These are phyloP conservation scores for Mylabris sibirica DNA, from an alignment of 2,888 invertebrate species.

Conservation along the genomic window DNA sequence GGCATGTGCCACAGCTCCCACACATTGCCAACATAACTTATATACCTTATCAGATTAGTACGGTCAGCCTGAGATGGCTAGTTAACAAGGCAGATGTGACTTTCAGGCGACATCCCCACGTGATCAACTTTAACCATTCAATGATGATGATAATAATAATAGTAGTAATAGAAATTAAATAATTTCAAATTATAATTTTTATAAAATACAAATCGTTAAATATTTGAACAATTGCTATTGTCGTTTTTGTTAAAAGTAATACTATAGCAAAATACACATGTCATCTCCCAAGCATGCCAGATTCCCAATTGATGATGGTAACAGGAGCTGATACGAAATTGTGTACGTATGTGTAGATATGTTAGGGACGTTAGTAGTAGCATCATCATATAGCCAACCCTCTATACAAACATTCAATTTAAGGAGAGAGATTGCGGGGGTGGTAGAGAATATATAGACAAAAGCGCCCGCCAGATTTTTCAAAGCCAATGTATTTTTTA, in stretches of 20 bases:
- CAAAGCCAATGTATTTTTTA: neutral
- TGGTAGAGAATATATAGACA: neutral
- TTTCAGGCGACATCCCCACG: neutral
- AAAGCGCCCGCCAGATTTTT: neutral
- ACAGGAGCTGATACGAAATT: conserved; percentile 3
- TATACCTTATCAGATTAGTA: conserved; percentile 49
- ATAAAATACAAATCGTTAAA: neutral
- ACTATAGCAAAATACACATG: conserved; percentile 8
- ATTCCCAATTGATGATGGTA: conserved; percentile 13
- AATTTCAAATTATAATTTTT: no score
- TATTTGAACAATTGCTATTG: conserved; percentile 3
- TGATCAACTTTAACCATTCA: neutral
- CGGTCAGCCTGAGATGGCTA: conserved; percentile 40
- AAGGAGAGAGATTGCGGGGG: neutral
- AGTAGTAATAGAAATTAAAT: neutral
- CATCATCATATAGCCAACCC: conserved; percentile 11
- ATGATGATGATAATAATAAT: neutral
- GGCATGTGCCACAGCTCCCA: conserved; percentile 46
- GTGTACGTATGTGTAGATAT: neutral
- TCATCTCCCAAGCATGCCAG: conserved; percentile 12
- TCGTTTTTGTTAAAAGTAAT: neutral
- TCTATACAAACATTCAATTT: conserved; percentile 14
- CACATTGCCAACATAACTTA: conserved; percentile 45
- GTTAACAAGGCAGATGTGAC: conserved; percentile 35
- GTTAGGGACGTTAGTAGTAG: neutral